Conservation (phyloP, 2,888 invertebrate genomes). For the Eudasyphora cyanicolor region DNA sequence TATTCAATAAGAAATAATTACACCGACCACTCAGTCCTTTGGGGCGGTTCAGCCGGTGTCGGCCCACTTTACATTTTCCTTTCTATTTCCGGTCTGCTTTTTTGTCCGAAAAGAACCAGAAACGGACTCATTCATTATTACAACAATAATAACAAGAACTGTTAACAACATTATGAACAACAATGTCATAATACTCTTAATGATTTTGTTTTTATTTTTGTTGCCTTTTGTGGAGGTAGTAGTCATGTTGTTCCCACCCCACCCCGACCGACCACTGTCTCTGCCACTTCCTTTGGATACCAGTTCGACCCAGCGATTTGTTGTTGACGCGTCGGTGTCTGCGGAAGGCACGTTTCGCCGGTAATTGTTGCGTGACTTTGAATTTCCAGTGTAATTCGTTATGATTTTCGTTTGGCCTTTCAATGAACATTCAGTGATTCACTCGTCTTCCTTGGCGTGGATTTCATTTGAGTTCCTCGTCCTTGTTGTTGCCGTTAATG, state of each 20-base stretch:
- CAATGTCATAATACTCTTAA: constrained; percentile 52
- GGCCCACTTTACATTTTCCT: constrained; percentile 35
- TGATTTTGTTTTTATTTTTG: constrained; percentile 33
- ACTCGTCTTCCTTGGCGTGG: neutral
- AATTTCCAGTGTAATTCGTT: constrained; percentile 60
- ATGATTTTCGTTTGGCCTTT: constrained; percentile 1
- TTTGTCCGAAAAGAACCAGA: neutral
- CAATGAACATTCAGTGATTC: neutral
- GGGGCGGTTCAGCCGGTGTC: constrained; percentile 40
- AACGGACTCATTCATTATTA: constrained; percentile 69
- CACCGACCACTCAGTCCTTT: constrained; percentile 66
- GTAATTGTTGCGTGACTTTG: constrained; percentile 77
- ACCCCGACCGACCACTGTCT: neutral
- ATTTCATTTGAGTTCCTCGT: neutral
- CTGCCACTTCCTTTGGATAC: neutral
- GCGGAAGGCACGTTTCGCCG: constrained; percentile 54
- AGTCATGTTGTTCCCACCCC: neutral
- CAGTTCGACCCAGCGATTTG: neutral
- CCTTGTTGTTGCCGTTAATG: neutral
- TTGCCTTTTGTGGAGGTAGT: neutral
- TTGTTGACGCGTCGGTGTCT: constrained; percentile 29
- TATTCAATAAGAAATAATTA: constrained; percentile 78
- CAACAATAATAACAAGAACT: constrained; percentile 59
- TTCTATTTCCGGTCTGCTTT: constrained; percentile 29
- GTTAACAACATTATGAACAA: constrained; percentile 50